These are phyloP conservation scores for Parapristionchus giblindavisi DNA, from an alignment of 2,888 invertebrate genomes.

Conservation along the genomic window DNA sequence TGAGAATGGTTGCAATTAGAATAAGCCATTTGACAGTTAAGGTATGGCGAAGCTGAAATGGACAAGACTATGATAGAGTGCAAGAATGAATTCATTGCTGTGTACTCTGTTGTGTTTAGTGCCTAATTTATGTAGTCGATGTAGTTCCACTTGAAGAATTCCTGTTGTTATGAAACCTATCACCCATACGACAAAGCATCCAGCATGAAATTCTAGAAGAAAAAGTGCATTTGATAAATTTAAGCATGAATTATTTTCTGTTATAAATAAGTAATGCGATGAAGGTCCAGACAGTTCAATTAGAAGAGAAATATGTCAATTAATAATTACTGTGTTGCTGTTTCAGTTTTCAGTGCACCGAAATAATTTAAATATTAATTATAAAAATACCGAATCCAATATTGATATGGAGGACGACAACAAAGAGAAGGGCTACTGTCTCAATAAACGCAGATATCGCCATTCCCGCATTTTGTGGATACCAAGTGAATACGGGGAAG, in stretches of 20 bases:
- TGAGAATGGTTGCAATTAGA: conserved; percentile 9
- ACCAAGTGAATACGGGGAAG: conserved; percentile 37
- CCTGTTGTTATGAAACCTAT: background rate
- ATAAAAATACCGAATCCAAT: conserved; percentile 37
- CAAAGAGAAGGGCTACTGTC: conserved; percentile 7
- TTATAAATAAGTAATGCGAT: no score
- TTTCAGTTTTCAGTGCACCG: background rate
- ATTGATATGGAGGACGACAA: conserved; percentile 9
- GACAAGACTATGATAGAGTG: background rate
- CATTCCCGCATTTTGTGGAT: conserved; percentile 1
- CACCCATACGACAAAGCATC: conserved; percentile 3
- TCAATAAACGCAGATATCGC: background rate
- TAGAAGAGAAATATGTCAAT: background rate
- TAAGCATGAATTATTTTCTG: no score
- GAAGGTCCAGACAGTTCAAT: background rate
- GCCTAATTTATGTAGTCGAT: conserved; percentile 22
- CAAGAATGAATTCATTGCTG: background rate
- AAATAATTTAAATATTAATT: no score
- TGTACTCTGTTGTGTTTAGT: conserved; percentile 24
- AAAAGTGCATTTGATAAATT: background rate
- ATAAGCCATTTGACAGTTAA: conserved; percentile 16
- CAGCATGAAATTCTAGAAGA: conserved; percentile 10
- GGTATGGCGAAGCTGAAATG: conserved; percentile 4
- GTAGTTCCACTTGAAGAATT: conserved; percentile 22
- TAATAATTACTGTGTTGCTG: no score